Conservation (phyloP, 2,797 vertebrate genomes). For the Scomberomorus guttatus region DNA sequence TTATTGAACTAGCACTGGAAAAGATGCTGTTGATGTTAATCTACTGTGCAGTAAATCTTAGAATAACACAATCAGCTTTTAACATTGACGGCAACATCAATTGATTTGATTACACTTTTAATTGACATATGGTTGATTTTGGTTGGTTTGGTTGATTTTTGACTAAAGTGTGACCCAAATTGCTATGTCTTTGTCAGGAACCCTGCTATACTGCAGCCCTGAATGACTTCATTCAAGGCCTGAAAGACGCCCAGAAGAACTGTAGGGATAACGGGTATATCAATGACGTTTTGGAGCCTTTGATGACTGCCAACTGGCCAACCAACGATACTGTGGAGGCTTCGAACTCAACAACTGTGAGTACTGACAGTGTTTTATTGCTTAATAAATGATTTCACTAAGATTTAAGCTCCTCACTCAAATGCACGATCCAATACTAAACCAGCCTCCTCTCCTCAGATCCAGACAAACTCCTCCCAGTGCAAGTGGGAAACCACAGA, state of each 20-base stretch:
- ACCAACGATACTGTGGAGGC: no score
- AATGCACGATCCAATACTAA: conserved; percentile 23
- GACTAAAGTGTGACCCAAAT: neutral
- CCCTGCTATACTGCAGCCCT: fast-evolving
- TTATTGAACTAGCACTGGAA: neutral
- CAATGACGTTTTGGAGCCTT: fast-evolving
- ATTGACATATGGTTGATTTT: neutral
- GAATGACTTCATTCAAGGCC: fast-evolving
- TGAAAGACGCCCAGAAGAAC: fast-evolving
- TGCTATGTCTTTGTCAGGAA: conserved; percentile 19
- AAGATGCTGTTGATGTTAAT: neutral
- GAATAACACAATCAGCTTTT: neutral
- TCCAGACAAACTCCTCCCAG: fast-evolving
- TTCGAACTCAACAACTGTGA: no score
- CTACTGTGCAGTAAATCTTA: neutral
- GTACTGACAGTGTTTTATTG: conserved; percentile 8
- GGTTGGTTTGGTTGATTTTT: neutral
- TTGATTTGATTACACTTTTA: neutral
- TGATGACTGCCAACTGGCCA: no score
- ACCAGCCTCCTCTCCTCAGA: conserved; percentile 10
- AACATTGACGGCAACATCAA: neutral
- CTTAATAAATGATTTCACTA: neutral
- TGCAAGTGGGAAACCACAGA: neutral
- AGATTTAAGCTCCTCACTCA: neutral
- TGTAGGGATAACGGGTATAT: fast-evolving